phyloP scores from a whole-genome alignment of 2,797 vertebrate species.

The Centroberyx gerrardi region DNA sequence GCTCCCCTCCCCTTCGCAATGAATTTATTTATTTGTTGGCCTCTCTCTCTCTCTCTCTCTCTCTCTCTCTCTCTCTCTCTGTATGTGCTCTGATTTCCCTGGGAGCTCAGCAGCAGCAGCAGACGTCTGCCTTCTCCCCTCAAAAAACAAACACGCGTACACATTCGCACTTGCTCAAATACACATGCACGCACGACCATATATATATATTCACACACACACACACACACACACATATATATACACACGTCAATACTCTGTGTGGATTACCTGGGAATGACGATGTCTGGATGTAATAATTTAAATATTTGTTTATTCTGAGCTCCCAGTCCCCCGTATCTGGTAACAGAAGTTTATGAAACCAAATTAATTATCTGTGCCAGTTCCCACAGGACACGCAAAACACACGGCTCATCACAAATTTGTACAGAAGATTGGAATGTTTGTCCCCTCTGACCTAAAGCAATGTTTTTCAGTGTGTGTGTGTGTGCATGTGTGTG shows the following conservation, averaged over 20 bases:
- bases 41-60: neutral
- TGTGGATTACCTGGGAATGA: slow-evolving; percentile 67
- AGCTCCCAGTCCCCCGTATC: slow-evolving; percentile 51
- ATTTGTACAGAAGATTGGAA: slow-evolving; percentile 73
- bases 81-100: slow-evolving; percentile 79
- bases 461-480: slow-evolving; percentile 36
- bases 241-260: slow-evolving; percentile 45
- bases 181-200: neutral
- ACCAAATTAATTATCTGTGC: slow-evolving; percentile 78
- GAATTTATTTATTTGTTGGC: slow-evolving; percentile 59
- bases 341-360: slow-evolving; percentile 73
- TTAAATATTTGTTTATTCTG: slow-evolving; percentile 77
- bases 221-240: neutral
- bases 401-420: slow-evolving; percentile 69
- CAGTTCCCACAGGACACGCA: slow-evolving; percentile 66
- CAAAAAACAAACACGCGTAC: slow-evolving; percentile 12
- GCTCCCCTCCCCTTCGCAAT: slow-evolving; percentile 44
- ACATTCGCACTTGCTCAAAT: slow-evolving; percentile 10
- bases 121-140: slow-evolving; percentile 48
- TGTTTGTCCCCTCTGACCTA: slow-evolving; percentile 56
- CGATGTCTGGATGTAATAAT: slow-evolving; percentile 57
- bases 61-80: slow-evolving; percentile 41
- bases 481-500: slow-evolving; percentile 26
- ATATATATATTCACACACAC: neutral
- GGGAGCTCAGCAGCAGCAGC: slow-evolving; percentile 65